phyloP scores from a whole-genome alignment of 2,797 vertebrate genomes.

The Vespertilio murinus region DNA sequence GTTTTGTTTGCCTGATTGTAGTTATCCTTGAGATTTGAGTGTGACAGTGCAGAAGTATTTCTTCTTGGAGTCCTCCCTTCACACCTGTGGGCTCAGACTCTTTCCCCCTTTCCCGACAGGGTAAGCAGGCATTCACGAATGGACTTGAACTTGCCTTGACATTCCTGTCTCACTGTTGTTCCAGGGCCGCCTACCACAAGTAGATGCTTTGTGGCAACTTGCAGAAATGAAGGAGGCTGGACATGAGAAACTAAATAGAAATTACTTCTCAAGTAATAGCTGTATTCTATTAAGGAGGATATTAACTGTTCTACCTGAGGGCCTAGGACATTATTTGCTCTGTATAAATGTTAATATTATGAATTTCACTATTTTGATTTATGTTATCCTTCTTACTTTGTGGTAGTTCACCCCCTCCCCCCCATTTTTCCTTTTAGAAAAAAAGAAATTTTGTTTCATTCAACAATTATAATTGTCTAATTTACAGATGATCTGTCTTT shows the following conservation, averaged over 20 bases:
- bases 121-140: neutral
- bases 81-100: neutral
- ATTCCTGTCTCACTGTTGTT: neutral
- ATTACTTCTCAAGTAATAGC: neutral
- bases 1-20: neutral
- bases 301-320: neutral
- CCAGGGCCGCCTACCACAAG: neutral
- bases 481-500: neutral
- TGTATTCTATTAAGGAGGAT: neutral
- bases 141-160: neutral
- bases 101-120: neutral
- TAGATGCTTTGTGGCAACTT: neutral
- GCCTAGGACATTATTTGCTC: neutral
- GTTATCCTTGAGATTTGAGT: neutral
- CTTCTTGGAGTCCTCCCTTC: neutral
- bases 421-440: neutral
- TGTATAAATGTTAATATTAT: conserved; percentile 3
- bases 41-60: neutral
- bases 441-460: neutral
- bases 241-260: neutral
- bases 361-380: neutral
- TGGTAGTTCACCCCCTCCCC: neutral
- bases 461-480: neutral
- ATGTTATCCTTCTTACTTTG: neutral
- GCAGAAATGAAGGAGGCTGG: neutral